Evolutionary conservation across 2,113 vertebrate species (phyloP), one percentile per base, ranked within the genome.

Genomic region (Ardeotis arabs): DNA sequence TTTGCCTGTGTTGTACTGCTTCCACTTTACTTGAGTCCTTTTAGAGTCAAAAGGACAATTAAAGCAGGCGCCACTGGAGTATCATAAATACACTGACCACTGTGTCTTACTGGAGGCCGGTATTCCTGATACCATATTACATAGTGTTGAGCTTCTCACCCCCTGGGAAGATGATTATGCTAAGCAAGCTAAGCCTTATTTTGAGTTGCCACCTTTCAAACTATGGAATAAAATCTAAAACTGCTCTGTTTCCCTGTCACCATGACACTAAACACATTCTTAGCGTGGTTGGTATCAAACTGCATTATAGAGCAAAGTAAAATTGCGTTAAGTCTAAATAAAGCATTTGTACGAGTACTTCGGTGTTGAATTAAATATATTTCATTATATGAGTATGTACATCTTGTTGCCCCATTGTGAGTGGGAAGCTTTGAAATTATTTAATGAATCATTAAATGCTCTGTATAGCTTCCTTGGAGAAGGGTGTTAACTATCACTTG

Each of bases 1-100:
- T 39, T 76, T 50, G 9, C 0, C 0, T n/a, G 4, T 2, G 8
- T 60, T 56, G 14, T 3, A 15, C 25, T 41, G 24, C 68, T 66
- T 84, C 50, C 20, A 75, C 68, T 55, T 37, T 6, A 19, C 10
- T 66, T 44, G 24, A 24, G 44, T 81, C 31, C 28, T 74, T 87
- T 87, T 5, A 29, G 47, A 78, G 20, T 23, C 25, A n/a, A 23
- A 70, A 56, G 31, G 24, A 37, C 22, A 69, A 27, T 37, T 76
- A 14, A 7, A 50, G 66, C 47, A 87, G 47, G 29, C 2, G 9
- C 44, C 3, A 4, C 2, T 70, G n/a, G 47, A 77, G 33, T 37
- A 66, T 24, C 33, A 4, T 44, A 37, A 87, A 39, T 62, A 16
- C 2, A 21, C 9, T 35, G 44, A 39, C 20, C 6, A 2, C 37